Conservation (phyloP, 2,888 invertebrate species). For the Diplolepis rosae region DNA sequence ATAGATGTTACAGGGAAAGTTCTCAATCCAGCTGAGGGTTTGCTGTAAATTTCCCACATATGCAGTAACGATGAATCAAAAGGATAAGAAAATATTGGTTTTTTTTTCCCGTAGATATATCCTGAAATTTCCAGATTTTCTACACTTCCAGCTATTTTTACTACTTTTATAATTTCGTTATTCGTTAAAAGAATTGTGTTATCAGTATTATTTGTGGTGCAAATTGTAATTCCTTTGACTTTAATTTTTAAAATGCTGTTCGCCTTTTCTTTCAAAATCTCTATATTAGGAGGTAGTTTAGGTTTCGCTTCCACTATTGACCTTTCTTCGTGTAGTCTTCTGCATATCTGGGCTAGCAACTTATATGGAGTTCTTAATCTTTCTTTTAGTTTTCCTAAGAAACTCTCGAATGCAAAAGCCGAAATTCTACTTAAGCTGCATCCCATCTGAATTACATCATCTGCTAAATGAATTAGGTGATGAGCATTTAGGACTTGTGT, state of each 20-base stretch:
- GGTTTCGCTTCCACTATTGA: not conserved
- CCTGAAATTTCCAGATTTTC: too few species aligned
- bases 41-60: too few species aligned
- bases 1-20: too few species aligned
- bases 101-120: too few species aligned
- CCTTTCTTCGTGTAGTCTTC: conserved; percentile 37
- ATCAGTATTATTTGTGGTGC: not conserved
- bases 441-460: conserved; percentile 41
- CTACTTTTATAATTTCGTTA: too few species aligned
- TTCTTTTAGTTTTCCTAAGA: conserved; percentile 43
- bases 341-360: conserved; percentile 45
- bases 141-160: too few species aligned
- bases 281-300: not conserved
- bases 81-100: too few species aligned
- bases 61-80: too few species aligned
- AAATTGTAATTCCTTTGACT: conserved; percentile 5
- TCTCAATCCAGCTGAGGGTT: too few species aligned
- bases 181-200: too few species aligned
- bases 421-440: conserved; percentile 33
- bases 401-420: conserved; percentile 45
- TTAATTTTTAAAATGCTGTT: conserved; percentile 13
- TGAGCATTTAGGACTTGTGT: conserved; percentile 59
- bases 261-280: not conserved
- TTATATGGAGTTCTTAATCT: conserved; percentile 39
- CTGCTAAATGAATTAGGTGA: conserved; percentile 45